phyloP scores from a whole-genome alignment of 2,797 vertebrate genomes.

The Picus viridis region DNA sequence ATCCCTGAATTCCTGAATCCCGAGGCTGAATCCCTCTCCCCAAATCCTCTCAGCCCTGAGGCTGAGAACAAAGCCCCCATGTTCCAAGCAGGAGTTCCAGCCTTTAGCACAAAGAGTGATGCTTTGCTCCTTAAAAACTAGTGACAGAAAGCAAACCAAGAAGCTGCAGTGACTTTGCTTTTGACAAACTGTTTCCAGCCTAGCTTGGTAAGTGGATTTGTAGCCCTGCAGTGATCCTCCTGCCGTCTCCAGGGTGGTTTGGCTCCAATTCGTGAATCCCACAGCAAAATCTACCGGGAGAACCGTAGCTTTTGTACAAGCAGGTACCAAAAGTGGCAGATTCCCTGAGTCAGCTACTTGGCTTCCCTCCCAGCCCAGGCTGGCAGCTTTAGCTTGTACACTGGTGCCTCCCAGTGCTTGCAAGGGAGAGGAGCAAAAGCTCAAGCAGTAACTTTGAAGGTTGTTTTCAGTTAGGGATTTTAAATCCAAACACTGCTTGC shows the following conservation, averaged over 20 bases:
- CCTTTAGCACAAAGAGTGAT: background rate
- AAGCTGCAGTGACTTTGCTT: background rate
- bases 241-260: background rate
- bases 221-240: background rate
- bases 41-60: background rate
- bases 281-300: background rate
- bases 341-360: background rate
- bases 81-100: background rate
- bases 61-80: background rate
- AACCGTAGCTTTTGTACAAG: rapidly evolving
- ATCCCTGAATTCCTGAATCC: no score
- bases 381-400: background rate
- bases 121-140: background rate
- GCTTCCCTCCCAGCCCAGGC: background rate
- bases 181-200: background rate
- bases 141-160: background rate
- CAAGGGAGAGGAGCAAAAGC: background rate
- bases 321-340: background rate
- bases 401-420: conserved; percentile 52
- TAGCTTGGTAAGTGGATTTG: background rate
- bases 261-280: background rate
- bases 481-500: background rate
- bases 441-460: rapidly evolving
- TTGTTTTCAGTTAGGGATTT: background rate
- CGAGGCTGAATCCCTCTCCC: no score